Evolutionary conservation across 1,140 invertebrate species (phyloP).

Genomic region (Danaus plexippus): DNA sequence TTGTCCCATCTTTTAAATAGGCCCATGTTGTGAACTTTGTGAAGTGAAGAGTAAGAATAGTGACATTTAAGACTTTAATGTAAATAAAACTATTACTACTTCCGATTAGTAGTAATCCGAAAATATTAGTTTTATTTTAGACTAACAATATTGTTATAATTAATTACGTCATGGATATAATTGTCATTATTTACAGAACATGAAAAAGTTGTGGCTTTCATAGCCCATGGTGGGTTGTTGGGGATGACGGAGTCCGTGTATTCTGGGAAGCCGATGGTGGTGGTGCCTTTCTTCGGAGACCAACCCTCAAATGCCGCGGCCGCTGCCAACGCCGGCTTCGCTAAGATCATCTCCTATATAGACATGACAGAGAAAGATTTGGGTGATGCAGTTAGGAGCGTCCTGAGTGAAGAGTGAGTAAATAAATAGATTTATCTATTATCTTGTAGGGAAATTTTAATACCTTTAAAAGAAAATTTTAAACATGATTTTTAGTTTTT

Average conservation of each 20-base stretch:
- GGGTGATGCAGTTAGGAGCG: conserved; percentile 40
- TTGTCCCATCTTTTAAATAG: too few species aligned
- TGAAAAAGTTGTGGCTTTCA: conserved; percentile 75
- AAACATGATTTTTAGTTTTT: too few species aligned
- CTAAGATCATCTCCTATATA: conserved; percentile 37
- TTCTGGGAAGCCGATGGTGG: conserved; percentile 76
- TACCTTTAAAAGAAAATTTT: too few species aligned
- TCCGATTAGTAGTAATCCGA: too few species aligned
- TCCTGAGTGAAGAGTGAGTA: conserved; percentile 64
- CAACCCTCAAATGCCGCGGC: conserved; percentile 69
- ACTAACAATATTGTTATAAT: too few species aligned
- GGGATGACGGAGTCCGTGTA: conserved; percentile 76
- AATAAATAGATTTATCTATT: not conserved
- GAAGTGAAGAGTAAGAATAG: too few species aligned
- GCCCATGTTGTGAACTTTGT: too few species aligned
- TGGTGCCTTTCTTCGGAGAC: conserved; percentile 75
- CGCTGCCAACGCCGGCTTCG: conserved; percentile 43
- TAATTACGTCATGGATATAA: not conserved
- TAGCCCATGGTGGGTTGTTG: conserved; percentile 78
- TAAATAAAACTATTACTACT: too few species aligned
- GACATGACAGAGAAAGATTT: conserved; percentile 53
- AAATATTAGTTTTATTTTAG: too few species aligned
- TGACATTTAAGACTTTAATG: too few species aligned
- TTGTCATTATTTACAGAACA: conserved; percentile 67
- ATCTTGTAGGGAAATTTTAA: too few species aligned